Base-by-base conservation (phyloP, 23 tunicate genomes). In the Oikopleura vanhoeffeni region DNA sequence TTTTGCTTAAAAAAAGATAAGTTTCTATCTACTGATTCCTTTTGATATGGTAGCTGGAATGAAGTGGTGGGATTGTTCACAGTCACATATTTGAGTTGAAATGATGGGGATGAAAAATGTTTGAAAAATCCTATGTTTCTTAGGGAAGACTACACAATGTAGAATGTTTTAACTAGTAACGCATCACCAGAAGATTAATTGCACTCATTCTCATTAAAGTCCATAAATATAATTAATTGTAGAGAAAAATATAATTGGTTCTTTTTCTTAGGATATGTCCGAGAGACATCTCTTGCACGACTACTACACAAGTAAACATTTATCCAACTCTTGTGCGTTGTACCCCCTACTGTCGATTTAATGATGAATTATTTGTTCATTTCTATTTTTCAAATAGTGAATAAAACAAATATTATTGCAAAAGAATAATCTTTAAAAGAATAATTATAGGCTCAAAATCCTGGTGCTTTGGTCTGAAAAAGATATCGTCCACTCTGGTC, bases 391-490 rank as follows among this genome's bases (percentile, higher is more conserved):
- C 8, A 49, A 8, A n/a, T n/a, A n/a, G n/a, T n/a, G n/a, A n/a
- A 49, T 8, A 8, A 18, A 49, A 8, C 18, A 8, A 49, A 49
- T 49, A 8, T 18, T 8, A 49, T 8, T 49, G 18, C 8, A 49
- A 8, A 18, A 3, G 24, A 49, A 49, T 8, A 13, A 30, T 18
- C 4, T 2, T 4, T 30, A 13, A 18, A 71, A 71, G 32, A 13
- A 71, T 24, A 71, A 18, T 71, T 71, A 18, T 30, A 71, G 79
- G 36, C 27, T 60, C 60, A 57, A 36, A 42, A 24, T 27, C 87
- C 90, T 91, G 99, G 99, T 41, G 99, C 99, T 41, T 91, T n/a
- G n/a, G n/a, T n/a, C 97, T 28, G 99, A 95, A 57, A 95, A 91
- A 84, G 99, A 95, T 83, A 91, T 95, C 57, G 99, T 95, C 1